Evolutionary conservation across 2,113 vertebrate genomes (phyloP), one percentile per base, ranked within the genome.

Genomic region (Chaetorhynchus papuensis): DNA sequence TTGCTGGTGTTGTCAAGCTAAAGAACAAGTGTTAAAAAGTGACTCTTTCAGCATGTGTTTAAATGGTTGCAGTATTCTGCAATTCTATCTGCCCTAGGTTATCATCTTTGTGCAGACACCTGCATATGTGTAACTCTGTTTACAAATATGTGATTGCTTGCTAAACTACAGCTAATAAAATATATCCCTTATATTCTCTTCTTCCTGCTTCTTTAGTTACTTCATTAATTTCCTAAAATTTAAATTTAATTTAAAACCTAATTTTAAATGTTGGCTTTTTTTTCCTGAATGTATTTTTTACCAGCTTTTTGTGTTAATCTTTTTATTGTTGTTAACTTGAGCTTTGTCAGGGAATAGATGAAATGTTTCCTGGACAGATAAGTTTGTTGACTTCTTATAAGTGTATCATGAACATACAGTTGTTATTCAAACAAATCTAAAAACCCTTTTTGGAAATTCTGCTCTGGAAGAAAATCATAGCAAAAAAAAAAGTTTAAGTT

Each of bases 221-320:
- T 60, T 60, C 22, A 31, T 61, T 68, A 45, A 41, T 41, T 49
- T 91, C 22, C 30, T 65, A 74, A 92, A 81, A 77, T 50, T 11
- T 39, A 42, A 24, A 35, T 77, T 35, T 10, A 74, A 54, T 76
- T 76, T 47, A 45, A 68, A 54, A 82, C 33, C 6, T 33, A 57
- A 9, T 37, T 86, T 65, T 22, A 90, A 76, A 27, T 2, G 1
- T 13, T 31, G 3, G 0, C 8, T 0, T 19, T n/a, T 2, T 16
- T 57, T 49, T 60, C 1, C 11, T 2, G 3, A 54, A 76, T 28
- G 13, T 54, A 5, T 83, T 75, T 45, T 89, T 90, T 50, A 15
- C 3, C 31, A 14, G 2, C 2, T 54, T 81, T 83, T 70, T 74
- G 13, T 74, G 7, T 44, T 52, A 64, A 14, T 41, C 8, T 0